phyloP scores from a whole-genome alignment of 1,140 invertebrate genomes.

The Stratiolaelaps scimitus region DNA sequence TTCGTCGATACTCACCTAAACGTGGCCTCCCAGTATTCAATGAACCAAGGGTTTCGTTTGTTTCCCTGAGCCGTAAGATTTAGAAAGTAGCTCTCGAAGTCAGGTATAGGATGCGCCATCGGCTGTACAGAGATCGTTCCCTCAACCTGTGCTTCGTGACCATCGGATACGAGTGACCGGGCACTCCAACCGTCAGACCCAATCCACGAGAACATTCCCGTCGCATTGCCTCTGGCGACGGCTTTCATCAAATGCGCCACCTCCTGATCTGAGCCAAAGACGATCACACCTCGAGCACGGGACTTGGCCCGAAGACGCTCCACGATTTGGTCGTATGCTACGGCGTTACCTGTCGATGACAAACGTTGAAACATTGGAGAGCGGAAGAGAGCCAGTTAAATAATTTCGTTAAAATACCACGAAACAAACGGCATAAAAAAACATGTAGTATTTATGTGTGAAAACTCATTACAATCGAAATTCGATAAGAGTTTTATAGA shows the following conservation, averaged over 20 bases:
- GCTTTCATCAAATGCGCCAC: slow-evolving; percentile 85
- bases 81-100: slow-evolving; percentile 78
- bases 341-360: slow-evolving; percentile 29
- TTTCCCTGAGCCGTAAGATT: slow-evolving; percentile 70
- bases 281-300: slow-evolving; percentile 58
- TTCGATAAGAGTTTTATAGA: too few species aligned
- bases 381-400: too few species aligned
- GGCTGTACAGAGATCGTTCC: slow-evolving; percentile 77
- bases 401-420: too few species aligned
- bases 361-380: too few species aligned
- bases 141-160: slow-evolving; percentile 61
- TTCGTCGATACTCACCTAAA: slow-evolving; percentile 55
- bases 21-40: slow-evolving; percentile 86
- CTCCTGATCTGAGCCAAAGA: slow-evolving; percentile 91
- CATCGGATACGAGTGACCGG: slow-evolving; percentile 67
- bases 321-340: slow-evolving; percentile 40
- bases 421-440: too few species aligned
- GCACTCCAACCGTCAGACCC: slow-evolving; percentile 87
- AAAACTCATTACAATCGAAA: too few species aligned
- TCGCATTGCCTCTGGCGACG: slow-evolving; percentile 69
- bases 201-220: slow-evolving; percentile 81
- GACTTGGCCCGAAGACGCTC: slow-evolving; percentile 34
- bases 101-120: slow-evolving; percentile 66
- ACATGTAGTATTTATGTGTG: too few species aligned
- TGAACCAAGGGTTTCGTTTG: slow-evolving; percentile 79